Conservation (phyloP, 2,888 invertebrate species). For the Oscheius myriophilus region DNA sequence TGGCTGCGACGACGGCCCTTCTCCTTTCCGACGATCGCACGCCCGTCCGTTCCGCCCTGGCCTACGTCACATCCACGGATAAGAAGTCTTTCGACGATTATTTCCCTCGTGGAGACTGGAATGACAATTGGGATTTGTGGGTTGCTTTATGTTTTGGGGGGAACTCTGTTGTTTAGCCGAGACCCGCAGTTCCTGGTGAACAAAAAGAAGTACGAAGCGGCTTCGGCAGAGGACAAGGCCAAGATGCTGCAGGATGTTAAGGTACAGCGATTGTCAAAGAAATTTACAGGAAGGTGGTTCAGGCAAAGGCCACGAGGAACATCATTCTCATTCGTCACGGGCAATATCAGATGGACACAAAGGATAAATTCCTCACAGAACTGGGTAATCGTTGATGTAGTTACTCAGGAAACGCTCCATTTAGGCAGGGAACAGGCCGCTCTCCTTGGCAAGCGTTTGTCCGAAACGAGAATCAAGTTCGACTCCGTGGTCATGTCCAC, state of each 20-base stretch:
- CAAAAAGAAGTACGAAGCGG: constrained; percentile 47
- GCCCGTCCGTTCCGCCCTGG: constrained; percentile 1
- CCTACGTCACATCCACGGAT: not conserved
- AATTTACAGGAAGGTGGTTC: constrained; percentile 3
- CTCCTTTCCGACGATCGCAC: not conserved
- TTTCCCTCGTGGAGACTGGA: constrained; percentile 65
- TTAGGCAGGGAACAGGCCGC: constrained; percentile 86
- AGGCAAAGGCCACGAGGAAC: constrained; percentile 79
- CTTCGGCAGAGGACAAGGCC: constrained; percentile 53
- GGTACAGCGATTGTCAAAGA: constrained; percentile 15
- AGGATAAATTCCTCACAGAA: constrained; percentile 79
- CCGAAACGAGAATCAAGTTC: constrained; percentile 82
- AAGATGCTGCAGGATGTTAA: constrained; percentile 55
- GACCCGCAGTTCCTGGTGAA: constrained; percentile 58
- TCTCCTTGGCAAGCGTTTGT: constrained; percentile 82
- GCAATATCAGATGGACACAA: constrained; percentile 82
- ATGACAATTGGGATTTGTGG: constrained; percentile 63
- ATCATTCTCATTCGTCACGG: constrained; percentile 92
- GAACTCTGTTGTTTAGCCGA: too few relatives aligned
- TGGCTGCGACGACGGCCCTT: too few relatives aligned
- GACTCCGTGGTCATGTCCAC: constrained; percentile 85
- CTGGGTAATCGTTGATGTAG: constrained; percentile 77
- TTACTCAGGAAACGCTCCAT: constrained; percentile 36
- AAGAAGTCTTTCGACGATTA: constrained; percentile 39
- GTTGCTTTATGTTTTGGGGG: constrained; percentile 14